phyloP scores from a whole-genome alignment of 2,888 invertebrate genomes.

The Caenorhabditis drosophilae region DNA sequence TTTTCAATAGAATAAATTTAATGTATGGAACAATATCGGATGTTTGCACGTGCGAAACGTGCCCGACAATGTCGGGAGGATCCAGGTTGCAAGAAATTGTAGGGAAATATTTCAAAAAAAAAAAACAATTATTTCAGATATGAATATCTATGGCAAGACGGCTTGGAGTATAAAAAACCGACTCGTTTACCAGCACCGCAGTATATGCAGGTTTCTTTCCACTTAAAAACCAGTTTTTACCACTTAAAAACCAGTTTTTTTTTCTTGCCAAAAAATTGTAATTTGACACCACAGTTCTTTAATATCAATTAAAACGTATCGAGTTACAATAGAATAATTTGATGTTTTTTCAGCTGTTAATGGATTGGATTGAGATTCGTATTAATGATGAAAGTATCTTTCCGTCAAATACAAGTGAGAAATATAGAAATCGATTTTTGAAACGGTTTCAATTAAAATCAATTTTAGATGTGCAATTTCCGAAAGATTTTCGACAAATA shows the following conservation, averaged over 20 bases:
- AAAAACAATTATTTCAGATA: slow-evolving; percentile 76
- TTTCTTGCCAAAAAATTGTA: not conserved
- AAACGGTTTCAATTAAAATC: not conserved
- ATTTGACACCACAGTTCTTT: too few relatives aligned
- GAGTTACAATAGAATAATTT: not conserved
- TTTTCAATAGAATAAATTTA: slow-evolving; percentile 89
- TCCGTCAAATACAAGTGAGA: slow-evolving; percentile 44
- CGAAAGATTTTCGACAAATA: slow-evolving; percentile 80
- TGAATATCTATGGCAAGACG: slow-evolving; percentile 90
- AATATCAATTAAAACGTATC: too few relatives aligned
- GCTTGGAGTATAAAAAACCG: slow-evolving; percentile 77
- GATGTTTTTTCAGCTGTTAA: slow-evolving; percentile 43
- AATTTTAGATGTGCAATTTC: slow-evolving; percentile 81
- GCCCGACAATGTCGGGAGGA: slow-evolving; percentile 89
- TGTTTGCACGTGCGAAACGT: slow-evolving; percentile 82
- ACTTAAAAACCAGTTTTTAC: too few relatives aligned
- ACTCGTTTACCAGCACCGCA: slow-evolving; percentile 83
- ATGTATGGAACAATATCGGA: slow-evolving; percentile 84
- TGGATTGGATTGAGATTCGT: slow-evolving; percentile 86
- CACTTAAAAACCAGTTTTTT: too few relatives aligned
- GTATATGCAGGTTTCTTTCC: slow-evolving; percentile 79
- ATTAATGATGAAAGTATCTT: slow-evolving; percentile 87
- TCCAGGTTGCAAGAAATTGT: slow-evolving; percentile 72
- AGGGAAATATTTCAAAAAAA: not conserved
- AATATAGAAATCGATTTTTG: not conserved